These are phyloP conservation scores for Scaptodrosophila lebanonensis DNA, from an alignment of 1,140 invertebrate species.

Conservation along the genomic window DNA sequence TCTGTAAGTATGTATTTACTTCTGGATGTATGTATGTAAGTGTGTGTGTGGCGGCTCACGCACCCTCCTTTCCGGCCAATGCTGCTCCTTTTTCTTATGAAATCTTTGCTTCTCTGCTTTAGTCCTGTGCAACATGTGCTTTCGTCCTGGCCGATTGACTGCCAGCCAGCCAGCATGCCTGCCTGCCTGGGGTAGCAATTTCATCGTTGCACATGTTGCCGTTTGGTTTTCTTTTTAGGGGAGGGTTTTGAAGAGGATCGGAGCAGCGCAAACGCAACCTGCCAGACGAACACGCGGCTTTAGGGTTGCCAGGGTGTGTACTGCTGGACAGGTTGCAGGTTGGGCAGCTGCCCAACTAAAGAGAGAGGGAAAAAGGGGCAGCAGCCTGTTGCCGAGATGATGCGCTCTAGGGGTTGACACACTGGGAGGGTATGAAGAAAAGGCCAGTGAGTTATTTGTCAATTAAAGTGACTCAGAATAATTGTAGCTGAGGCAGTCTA, in stretches of 20 bases:
- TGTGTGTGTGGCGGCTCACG: too few species aligned
- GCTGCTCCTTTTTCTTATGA: slow-evolving; percentile 42
- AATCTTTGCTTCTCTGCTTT: slow-evolving; percentile 57
- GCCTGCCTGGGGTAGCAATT: slow-evolving; percentile 50
- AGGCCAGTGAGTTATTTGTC: too few species aligned
- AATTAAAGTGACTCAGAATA: too few species aligned
- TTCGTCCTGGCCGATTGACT: slow-evolving; percentile 7
- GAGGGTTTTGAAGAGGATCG: slow-evolving; percentile 43
- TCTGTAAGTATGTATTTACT: too few species aligned
- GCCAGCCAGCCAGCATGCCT: slow-evolving; percentile 33
- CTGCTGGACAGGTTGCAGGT: slow-evolving; percentile 36
- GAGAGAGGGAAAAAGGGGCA: slow-evolving; percentile 4
- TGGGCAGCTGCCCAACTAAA: slow-evolving; percentile 51
- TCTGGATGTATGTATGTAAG: too few species aligned
- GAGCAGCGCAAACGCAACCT: slow-evolving; percentile 27
- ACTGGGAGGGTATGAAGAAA: too few species aligned
- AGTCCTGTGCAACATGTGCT: slow-evolving; percentile 60
- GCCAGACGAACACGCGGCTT: slow-evolving; percentile 38
- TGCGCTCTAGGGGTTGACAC: slow-evolving; percentile 19
- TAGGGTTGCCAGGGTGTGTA: slow-evolving; percentile 48
- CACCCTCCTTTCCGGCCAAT: not conserved
- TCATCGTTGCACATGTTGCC: slow-evolving; percentile 33
- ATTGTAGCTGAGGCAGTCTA: too few species aligned
- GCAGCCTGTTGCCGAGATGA: slow-evolving; percentile 33
- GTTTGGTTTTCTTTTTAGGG: slow-evolving; percentile 48